phyloP scores from a whole-genome alignment of 2,797 vertebrate species.

The Lepilemur septentrionalis region DNA sequence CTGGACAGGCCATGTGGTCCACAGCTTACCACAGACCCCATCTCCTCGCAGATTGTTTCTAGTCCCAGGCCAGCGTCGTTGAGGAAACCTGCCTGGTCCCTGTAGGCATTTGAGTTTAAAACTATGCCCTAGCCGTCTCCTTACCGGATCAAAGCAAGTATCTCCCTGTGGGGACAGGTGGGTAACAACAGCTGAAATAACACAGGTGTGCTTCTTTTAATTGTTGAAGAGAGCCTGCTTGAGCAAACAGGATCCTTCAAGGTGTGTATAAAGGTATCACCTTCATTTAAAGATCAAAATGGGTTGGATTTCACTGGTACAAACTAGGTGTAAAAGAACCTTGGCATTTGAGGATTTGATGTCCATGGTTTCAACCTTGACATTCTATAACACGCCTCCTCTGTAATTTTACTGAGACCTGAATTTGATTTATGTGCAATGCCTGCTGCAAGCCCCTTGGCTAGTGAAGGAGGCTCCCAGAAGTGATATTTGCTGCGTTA shows the following conservation, averaged over 20 bases:
- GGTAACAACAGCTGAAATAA: too few species aligned
- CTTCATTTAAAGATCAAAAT: background rate
- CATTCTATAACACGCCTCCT: fast-evolving
- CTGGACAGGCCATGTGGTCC: background rate
- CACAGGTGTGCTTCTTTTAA: background rate
- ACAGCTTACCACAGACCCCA: background rate
- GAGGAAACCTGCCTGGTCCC: background rate
- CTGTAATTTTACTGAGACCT: background rate
- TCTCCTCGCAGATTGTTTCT: background rate
- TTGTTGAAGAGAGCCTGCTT: background rate
- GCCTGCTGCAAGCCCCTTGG: background rate
- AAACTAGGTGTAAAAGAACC: background rate
- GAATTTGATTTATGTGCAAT: background rate
- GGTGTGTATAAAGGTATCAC: background rate
- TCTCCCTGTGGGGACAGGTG: background rate
- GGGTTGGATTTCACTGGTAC: background rate
- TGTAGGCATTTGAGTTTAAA: background rate
- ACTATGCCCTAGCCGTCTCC: background rate
- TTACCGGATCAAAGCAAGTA: background rate
- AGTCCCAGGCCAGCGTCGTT: background rate
- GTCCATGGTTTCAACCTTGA: background rate
- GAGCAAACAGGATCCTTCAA: background rate
- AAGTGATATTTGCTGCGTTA: background rate
- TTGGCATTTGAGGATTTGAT: background rate
- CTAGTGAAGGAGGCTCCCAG: background rate